phyloP scores from a whole-genome alignment of 2,797 vertebrate genomes.

The Peromyscus melanophrys region DNA sequence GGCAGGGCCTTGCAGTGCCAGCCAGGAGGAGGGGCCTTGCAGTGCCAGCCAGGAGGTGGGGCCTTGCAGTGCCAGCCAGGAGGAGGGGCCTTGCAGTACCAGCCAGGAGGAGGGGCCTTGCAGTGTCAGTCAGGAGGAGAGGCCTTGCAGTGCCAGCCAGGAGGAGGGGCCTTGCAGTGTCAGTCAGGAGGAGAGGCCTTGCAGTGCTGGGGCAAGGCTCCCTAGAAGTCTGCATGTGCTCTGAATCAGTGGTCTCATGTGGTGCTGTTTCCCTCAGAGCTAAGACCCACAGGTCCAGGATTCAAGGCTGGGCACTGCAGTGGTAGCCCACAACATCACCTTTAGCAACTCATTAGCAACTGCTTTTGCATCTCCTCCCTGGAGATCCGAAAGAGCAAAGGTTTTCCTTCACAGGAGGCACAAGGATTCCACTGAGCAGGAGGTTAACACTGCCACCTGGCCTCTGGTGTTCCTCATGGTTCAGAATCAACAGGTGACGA shows the following conservation, averaged over 20 bases:
- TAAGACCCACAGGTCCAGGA: neutral
- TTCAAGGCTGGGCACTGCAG: neutral
- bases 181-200: neutral
- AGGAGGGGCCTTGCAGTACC: neutral
- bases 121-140: neutral
- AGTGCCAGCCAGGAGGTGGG: neutral
- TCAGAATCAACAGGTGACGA: neutral
- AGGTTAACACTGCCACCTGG: neutral
- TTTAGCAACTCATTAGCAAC: neutral
- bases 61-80: too few relatives aligned
- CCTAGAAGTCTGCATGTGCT: neutral
- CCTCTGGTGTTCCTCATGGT: neutral
- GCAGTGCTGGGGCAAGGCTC: neutral
- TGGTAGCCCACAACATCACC: neutral
- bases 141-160: neutral
- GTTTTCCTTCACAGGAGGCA: neutral
- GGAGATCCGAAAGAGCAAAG: neutral
- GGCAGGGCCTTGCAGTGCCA: neutral
- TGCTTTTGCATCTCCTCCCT: neutral
- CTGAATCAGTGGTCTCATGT: neutral
- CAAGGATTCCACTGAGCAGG: neutral
- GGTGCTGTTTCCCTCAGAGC: neutral
- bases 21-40: neutral
- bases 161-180: neutral
- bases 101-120: neutral